Evolutionary conservation across 2,113 vertebrate genomes (phyloP).

Genomic region (Ceratotherium simum): DNA sequence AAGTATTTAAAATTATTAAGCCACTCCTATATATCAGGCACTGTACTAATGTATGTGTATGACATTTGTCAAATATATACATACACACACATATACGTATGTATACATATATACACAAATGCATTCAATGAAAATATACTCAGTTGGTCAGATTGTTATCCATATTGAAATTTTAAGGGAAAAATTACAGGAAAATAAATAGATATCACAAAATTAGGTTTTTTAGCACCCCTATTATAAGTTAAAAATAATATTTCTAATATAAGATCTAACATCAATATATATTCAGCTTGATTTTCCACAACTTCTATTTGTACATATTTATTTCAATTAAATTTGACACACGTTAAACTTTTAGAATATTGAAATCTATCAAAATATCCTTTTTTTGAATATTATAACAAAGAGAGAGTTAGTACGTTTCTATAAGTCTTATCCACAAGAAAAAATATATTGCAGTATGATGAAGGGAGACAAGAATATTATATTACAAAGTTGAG

Average conservation of each 20-base stretch:
- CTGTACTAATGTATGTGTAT: background rate
- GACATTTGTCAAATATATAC: background rate
- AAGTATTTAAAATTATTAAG: background rate
- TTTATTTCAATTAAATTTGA: slow-evolving; percentile 53
- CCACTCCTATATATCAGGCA: background rate
- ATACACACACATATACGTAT: background rate
- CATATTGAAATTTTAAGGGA: background rate
- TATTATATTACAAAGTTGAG: slow-evolving; percentile 40
- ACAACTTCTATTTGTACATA: background rate
- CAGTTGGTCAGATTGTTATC: background rate
- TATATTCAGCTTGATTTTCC: background rate
- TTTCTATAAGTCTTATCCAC: background rate
- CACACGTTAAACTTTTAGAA: background rate
- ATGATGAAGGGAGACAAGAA: slow-evolving; percentile 59
- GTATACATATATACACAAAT: background rate
- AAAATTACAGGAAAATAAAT: background rate
- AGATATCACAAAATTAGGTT: background rate
- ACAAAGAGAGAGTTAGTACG: background rate
- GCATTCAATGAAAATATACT: background rate
- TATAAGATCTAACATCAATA: background rate
- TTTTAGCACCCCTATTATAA: background rate
- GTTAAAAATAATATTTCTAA: slow-evolving; percentile 19
- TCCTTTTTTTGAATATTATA: background rate
- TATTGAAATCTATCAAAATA: background rate
- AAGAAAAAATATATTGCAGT: slow-evolving; percentile 47